Base-by-base conservation (phyloP, 2,113 vertebrate genomes). In the Pyxicephalus adspersus region DNA sequence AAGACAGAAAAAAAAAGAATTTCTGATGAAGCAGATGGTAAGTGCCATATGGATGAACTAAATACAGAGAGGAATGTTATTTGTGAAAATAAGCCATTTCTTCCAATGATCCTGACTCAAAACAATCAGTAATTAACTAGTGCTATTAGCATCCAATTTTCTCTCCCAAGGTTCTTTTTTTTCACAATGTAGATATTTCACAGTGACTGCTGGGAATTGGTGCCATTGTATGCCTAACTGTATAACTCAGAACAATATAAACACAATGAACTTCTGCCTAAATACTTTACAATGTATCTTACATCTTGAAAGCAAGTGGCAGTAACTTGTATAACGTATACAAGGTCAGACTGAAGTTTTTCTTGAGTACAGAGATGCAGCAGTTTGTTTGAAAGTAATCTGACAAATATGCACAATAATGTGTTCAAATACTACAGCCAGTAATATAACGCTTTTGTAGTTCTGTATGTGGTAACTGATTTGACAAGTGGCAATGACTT, bases 11-110 rank as follows among this genome's bases (percentile, higher is more conserved):
- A 54, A 31, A 58, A 20, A 29, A 60, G 68, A 77, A 65, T 0
- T 18, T 9, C 51, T 54, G 0, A 55, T 66, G 26, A 78, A 86
- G 64, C 85, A 87, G 87, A 87, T 83, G 85, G 86, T 28, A n/a
- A 72, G 73, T 28, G 73, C 83, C 88, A 87, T 85, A 83, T 83
- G 86, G 85, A 77, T 9, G 2, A 55, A 55, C 68, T 55, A 83
- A 26, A 80, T 76, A 82, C 60, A 78, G 83, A 83, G 79, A 67
- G 76, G 81, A 71, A 72, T 38, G 79, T 20, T 26, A 54, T 65
- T 76, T 58, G 0, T 17, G 25, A 60, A 78, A 77, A 61, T 66
- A 64, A 86, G 80, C 84, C 83, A 77, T 0, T 58, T 78, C 77
- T 85, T 83, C 81, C 60, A 76, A 26, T 0, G 13, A 73, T 72